Evolutionary conservation across 1,140 invertebrate species (phyloP), one percentile per base, ranked within the genome.

Genomic region (Aphelinus atriplicis): DNA sequence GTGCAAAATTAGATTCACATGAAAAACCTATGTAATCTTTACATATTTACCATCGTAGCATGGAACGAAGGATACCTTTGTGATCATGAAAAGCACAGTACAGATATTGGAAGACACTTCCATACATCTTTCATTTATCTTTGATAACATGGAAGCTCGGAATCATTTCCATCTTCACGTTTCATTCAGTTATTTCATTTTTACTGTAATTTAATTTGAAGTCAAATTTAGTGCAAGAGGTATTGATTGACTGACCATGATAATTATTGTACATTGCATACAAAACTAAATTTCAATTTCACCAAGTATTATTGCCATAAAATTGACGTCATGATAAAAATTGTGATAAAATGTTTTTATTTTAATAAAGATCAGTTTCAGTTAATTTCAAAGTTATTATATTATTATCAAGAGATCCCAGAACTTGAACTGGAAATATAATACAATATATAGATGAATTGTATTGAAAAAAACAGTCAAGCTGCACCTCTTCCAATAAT

Each of bases 91-190:
- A 75, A 77, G 67, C 68, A 65, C 70, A 80, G 72, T 67, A 80
- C 70, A 77, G 73, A 78, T 77, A 77, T 51, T 81, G 84, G 83
- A 86, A 86, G 82, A 86, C 83, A 80, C 84, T 85, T 85, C 84
- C 84, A 82, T 71, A 78, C 73, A 63, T 70, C 26, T 2, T 63
- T 69, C 51, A 78, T 81, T 73, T 57, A 71, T 77, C 80, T 82
- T 83, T 71, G 75, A 81, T 77, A 78, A 81, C 79, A 69, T 76
- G 82, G 81, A 83, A 82, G 80, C 81, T 84, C 80, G 68, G 70
- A 80, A 78, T 79, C 60, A 69, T 75, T 69, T 75, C 53, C 61
- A 62, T 64, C 58, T 78, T 77, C 51, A 63, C 64, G 5, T 70
- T 45, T 76, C 51, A 67, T 7, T 70, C n/a, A 51, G 10, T 70